A percentile compares a stretch with the other conserved stretches of the same genome.
phyloP scores from a whole-genome alignment of 2,888 invertebrate genomes.

The Gasteruption jaculator region DNA sequence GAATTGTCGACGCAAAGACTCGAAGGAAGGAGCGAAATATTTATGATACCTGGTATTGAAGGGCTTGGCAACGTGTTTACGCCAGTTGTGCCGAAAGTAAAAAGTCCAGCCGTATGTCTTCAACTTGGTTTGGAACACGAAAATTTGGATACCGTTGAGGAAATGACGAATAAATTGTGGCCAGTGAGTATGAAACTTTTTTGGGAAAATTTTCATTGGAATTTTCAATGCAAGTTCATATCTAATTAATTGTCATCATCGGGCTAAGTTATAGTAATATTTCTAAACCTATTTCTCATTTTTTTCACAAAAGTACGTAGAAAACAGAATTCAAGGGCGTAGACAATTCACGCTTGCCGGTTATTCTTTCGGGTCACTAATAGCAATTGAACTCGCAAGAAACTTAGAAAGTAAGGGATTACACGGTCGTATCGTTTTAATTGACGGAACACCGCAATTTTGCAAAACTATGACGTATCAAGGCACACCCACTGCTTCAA shows the following conservation, averaged over 20 bases:
- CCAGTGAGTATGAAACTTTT: no score
- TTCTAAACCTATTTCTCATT: no score
- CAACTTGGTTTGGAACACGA: no score
- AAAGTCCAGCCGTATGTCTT: conserved; percentile 26
- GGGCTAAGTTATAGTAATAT: no score
- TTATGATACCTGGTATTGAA: conserved; percentile 39
- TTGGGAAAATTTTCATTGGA: no score
- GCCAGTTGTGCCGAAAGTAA: conserved; percentile 30
- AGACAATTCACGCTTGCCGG: conserved; percentile 68
- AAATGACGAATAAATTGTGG: no score
- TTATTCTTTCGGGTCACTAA: conserved; percentile 82
- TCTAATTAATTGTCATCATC: no score
- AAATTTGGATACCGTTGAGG: no score
- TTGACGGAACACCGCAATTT: conserved; percentile 79
- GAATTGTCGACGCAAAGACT: conserved; percentile 1
- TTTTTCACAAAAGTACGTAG: conserved; percentile 61
- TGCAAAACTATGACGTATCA: conserved; percentile 57
- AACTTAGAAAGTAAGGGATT: conserved; percentile 66
- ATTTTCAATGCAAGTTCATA: no score
- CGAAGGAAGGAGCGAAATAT: conserved; percentile 18
- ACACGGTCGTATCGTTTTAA: conserved; percentile 62
- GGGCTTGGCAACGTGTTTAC: conserved; percentile 31
- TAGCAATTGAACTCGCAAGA: conserved; percentile 73
- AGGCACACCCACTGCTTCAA: conserved; percentile 52
- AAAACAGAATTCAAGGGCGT: conserved; percentile 46